Percentiles rank a stretch among this genome's conserved stretches.
Evolutionary conservation across 2,797 vertebrate genomes (phyloP).

Genomic region (Poliocrania exsul): DNA sequence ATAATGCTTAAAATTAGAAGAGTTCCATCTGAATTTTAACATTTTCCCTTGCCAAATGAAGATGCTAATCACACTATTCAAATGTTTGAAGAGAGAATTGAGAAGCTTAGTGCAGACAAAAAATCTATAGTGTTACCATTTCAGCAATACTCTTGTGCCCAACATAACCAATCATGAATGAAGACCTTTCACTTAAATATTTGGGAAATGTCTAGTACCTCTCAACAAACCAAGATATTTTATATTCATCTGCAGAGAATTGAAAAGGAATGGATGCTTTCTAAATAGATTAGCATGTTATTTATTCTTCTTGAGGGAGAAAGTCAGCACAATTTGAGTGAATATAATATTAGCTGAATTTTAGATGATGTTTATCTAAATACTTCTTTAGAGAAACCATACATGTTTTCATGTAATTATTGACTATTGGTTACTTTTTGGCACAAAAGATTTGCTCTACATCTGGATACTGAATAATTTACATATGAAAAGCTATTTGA

Average conservation of each 20-base stretch:
- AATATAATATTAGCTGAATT: background rate
- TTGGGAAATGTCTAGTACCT: constrained; percentile 12
- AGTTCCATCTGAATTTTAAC: constrained; percentile 44
- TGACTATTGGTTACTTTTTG: background rate
- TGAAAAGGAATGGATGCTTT: background rate
- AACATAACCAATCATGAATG: background rate
- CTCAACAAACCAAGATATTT: background rate
- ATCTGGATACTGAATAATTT: background rate
- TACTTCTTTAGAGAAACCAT: background rate
- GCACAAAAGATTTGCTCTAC: background rate
- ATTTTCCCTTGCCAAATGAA: constrained; percentile 53
- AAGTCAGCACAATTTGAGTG: background rate
- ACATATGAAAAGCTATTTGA: background rate
- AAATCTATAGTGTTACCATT: constrained; percentile 26
- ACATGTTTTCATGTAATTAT: background rate
- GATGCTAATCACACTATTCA: constrained; percentile 54
- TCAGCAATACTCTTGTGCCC: constrained; percentile 28
- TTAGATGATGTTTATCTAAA: background rate
- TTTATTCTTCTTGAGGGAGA: background rate
- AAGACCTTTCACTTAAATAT: constrained; percentile 25
- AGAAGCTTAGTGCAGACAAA: constrained; percentile 26
- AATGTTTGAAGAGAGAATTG: constrained; percentile 46
- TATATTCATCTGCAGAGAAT: background rate
- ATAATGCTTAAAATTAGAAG: constrained; percentile 46
- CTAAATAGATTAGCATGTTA: background rate